Percentiles rank a stretch among this genome's conserved stretches.
phyloP scores from a whole-genome alignment of 2,113 vertebrate species.

The Calidris pygmaea region DNA sequence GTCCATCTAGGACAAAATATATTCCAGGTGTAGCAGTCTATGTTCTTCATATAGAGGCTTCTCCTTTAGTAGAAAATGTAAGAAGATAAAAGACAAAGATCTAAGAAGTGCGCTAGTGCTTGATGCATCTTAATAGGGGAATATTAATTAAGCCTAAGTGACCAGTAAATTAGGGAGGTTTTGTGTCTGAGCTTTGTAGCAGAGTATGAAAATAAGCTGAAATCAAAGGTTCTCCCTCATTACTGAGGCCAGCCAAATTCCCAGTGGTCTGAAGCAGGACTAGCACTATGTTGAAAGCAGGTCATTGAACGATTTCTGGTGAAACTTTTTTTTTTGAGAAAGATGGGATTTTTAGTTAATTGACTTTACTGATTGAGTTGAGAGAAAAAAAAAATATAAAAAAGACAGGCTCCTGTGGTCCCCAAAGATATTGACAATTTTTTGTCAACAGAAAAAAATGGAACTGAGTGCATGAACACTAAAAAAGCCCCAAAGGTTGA shows the following conservation, averaged over 20 bases:
- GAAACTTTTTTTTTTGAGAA: not conserved
- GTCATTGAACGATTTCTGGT: not conserved
- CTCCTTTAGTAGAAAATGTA: not conserved
- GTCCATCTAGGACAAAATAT: not conserved
- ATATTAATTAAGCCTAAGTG: not conserved
- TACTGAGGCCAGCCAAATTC: not conserved
- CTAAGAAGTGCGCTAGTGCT: not conserved
- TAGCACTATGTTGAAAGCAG: not conserved
- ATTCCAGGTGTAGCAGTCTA: not conserved
- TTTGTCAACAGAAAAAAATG: not conserved
- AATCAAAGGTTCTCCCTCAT: not conserved
- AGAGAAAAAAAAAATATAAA: not conserved
- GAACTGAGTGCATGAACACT: not conserved
- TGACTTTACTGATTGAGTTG: not conserved
- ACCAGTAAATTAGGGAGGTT: not conserved
- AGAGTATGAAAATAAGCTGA: not conserved
- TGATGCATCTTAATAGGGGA: not conserved
- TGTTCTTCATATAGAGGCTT: not conserved
- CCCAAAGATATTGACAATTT: not conserved
- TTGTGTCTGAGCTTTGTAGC: not conserved
- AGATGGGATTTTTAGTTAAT: not conserved
- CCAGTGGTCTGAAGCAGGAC: rapidly evolving
- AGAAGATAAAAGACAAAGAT: not conserved
- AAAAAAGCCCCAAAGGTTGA: not conserved
- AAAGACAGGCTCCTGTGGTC: not conserved